Conservation (phyloP, 2,888 invertebrate species). For the Saturnia japonica region DNA sequence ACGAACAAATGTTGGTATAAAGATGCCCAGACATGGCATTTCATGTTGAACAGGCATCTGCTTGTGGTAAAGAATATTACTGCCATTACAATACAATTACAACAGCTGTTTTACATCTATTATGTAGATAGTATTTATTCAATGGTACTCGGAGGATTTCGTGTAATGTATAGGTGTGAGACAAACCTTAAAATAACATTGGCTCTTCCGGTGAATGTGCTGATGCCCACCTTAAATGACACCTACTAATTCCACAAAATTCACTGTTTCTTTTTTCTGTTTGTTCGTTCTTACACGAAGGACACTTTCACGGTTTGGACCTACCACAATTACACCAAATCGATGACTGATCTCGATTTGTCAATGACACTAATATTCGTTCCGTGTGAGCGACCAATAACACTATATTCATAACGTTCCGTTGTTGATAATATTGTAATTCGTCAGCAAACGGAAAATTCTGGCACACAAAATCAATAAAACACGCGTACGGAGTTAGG, state of each 20-base stretch:
- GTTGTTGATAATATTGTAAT: conserved; percentile 41
- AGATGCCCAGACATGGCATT: conserved; percentile 16
- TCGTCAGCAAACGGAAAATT: conserved; percentile 46
- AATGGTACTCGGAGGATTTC: conserved; percentile 32
- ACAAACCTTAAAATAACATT: conserved; percentile 79
- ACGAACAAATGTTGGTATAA: conserved; percentile 3
- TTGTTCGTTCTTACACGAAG: conserved; percentile 38
- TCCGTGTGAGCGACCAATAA: conserved; percentile 49
- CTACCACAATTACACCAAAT: conserved; percentile 62
- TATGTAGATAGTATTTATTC: neutral
- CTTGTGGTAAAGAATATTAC: neutral
- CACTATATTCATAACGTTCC: conserved; percentile 49
- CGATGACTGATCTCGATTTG: conserved; percentile 57
- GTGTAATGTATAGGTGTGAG: conserved; percentile 40
- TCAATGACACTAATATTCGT: conserved; percentile 64
- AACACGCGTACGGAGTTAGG: conserved; percentile 44
- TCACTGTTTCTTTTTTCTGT: conserved; percentile 16
- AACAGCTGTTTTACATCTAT: conserved; percentile 21
- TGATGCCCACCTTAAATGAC: conserved; percentile 59
- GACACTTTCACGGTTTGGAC: conserved; percentile 49
- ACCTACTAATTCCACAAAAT: conserved; percentile 26
- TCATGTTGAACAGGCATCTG: neutral
- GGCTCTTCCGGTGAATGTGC: conserved; percentile 68
- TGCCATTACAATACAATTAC: conserved; percentile 4
- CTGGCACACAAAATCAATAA: conserved; percentile 58